A percentile compares a stretch with the other conserved stretches of the same genome.
These are phyloP conservation scores for Ictalurus furcatus DNA, from an alignment of 2,113 vertebrate species.

Conservation along the genomic window DNA sequence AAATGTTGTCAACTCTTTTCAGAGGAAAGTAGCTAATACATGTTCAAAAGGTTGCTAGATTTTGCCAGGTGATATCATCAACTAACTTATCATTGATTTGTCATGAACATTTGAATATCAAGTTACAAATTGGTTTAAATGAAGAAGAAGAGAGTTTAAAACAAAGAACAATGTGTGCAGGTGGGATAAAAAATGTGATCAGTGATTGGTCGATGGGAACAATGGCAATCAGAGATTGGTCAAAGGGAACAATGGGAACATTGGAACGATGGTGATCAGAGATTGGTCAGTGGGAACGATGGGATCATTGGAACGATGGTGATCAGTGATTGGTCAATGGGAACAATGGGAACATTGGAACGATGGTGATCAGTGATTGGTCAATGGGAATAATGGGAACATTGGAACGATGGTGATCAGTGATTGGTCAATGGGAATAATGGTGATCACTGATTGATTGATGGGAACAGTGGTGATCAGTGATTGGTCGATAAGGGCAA, in stretches of 20 bases:
- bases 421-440: neutral
- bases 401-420: neutral
- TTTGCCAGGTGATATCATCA: neutral
- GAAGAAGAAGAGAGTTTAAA: no score
- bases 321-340: neutral
- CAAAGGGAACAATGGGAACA: no score
- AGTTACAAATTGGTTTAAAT: no score
- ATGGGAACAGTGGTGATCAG: neutral
- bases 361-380: neutral
- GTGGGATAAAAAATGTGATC: neutral
- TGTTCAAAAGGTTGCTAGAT: neutral
- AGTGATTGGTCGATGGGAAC: neutral
- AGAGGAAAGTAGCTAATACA: no score
- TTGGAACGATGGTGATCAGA: neutral
- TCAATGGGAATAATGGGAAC: rapidly evolving
- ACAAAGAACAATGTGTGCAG: neutral
- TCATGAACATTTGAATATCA: no score
- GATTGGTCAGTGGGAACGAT: neutral
- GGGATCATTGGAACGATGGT: no score
- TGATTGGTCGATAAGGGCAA: neutral
- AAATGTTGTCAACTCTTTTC: neutral
- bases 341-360: neutral
- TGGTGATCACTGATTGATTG: neutral
- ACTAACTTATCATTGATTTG: no score
- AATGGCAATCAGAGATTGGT: neutral